A percentile compares a stretch with the other conserved stretches of the same genome.
These are phyloP conservation scores for pig (Sus scrofa) DNA, from an alignment of 2,113 vertebrate species.

Conservation along the genomic window T2T-Sscrofa CM000818.6:14499001-14499500, in stretches of 20 bases:
- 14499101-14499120: neutral
- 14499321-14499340: neutral
- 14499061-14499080: neutral
- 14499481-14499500: neutral
- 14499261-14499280: neutral
- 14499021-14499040: neutral
- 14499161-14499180: neutral
- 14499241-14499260: neutral
- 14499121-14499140: neutral
- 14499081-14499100: neutral
- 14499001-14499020: neutral
- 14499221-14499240: neutral
- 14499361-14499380: neutral
- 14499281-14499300: neutral
- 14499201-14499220: neutral
- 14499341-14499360: neutral
- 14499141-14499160: neutral
- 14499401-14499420: neutral
- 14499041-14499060: neutral
- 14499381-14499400: constrained; percentile 17
- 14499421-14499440: neutral
- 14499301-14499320: neutral
- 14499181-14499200: neutral
- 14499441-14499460: neutral
- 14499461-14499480: neutral